These are phyloP conservation scores for Prolemur simus DNA, from an alignment of 2,113 vertebrate species.

Conservation along the genomic window DNA sequence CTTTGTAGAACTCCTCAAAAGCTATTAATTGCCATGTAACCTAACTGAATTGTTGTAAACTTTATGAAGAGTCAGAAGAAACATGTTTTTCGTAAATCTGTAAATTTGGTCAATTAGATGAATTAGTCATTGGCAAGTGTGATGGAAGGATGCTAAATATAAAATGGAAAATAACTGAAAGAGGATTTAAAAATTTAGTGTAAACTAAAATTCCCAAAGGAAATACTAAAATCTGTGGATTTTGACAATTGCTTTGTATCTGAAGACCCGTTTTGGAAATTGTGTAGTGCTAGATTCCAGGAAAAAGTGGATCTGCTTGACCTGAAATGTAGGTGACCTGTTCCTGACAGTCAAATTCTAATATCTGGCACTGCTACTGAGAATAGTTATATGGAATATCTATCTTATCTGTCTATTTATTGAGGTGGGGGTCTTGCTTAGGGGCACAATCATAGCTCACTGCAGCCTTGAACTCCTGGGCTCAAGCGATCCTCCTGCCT, in stretches of 20 bases:
- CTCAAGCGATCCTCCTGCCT: too few relatives aligned
- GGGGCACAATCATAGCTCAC: too few relatives aligned
- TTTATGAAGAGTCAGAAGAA: not conserved
- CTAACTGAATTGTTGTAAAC: not conserved
- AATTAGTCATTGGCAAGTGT: not conserved
- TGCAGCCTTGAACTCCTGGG: too few relatives aligned
- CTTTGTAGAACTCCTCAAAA: not conserved
- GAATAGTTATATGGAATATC: not conserved
- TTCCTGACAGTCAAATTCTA: not conserved
- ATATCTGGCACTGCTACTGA: not conserved
- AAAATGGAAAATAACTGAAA: slow-evolving; percentile 29
- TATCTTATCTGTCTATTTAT: too few relatives aligned
- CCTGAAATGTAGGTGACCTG: not conserved
- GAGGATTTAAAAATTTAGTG: slow-evolving; percentile 28
- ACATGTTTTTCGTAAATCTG: not conserved
- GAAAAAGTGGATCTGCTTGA: not conserved
- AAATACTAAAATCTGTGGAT: not conserved
- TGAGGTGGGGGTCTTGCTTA: too few relatives aligned
- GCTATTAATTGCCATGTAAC: not conserved
- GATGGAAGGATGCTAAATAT: slow-evolving; percentile 31
- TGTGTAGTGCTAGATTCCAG: not conserved
- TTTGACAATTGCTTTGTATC: slow-evolving; percentile 21
- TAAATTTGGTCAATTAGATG: slow-evolving; percentile 6
- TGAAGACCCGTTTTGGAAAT: not conserved
- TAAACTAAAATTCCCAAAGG: not conserved